Conservation (phyloP, 2,113 vertebrate genomes). For the Tretioscincus oriximinensis region DNA sequence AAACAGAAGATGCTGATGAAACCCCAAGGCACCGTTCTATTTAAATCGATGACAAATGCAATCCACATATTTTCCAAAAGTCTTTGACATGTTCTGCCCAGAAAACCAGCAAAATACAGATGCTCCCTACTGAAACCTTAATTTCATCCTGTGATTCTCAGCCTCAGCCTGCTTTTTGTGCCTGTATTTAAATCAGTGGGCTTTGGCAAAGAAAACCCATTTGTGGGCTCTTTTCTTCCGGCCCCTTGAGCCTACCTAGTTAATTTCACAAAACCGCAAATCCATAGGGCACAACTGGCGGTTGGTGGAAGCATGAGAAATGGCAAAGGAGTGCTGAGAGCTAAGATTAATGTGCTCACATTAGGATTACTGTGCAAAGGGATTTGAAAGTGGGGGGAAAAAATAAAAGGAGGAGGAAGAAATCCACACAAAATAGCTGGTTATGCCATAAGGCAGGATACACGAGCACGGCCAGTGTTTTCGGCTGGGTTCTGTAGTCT, state of each 20-base stretch:
- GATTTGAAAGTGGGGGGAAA: background rate
- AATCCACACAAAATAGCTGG: background rate
- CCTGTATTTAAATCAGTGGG: background rate
- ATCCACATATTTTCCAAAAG: background rate
- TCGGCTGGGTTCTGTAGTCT: background rate
- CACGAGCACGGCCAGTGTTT: background rate
- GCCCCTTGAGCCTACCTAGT: rapidly evolving
- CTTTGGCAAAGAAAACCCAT: background rate
- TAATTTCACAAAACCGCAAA: background rate
- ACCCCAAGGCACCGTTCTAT: background rate
- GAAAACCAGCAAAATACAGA: background rate
- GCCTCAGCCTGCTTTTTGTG: rapidly evolving
- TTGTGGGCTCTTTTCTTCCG: background rate
- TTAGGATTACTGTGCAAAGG: background rate
- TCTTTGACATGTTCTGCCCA: background rate
- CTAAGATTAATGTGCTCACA: background rate
- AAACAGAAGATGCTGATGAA: no score
- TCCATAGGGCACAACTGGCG: rapidly evolving
- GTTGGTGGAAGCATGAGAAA: background rate
- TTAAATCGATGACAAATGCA: background rate
- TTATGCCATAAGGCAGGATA: background rate
- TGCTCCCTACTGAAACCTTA: background rate
- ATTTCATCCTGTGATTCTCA: background rate
- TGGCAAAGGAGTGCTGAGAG: background rate
- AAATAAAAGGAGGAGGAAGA: background rate